A percentile compares a stretch with the other conserved stretches of the same genome.
phyloP scores from a whole-genome alignment of 2,888 invertebrate species.

The Pristionchus fissidentatus region DNA sequence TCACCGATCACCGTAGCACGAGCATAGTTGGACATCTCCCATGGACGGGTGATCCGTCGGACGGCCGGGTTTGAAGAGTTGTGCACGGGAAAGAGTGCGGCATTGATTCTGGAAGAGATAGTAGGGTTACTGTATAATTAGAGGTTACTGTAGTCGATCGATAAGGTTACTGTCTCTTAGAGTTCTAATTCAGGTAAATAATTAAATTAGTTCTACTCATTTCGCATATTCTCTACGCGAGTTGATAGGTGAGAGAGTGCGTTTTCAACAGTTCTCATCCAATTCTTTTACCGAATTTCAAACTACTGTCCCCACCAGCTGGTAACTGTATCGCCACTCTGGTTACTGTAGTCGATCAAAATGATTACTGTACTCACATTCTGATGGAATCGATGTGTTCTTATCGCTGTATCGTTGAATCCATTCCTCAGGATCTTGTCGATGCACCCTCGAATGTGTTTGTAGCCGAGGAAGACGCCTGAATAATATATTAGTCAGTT shows the following conservation, averaged over 20 bases:
- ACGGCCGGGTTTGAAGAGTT: slow-evolving; percentile 42
- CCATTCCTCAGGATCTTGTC: slow-evolving; percentile 72
- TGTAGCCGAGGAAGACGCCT: slow-evolving; percentile 75
- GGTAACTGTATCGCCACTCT: no score
- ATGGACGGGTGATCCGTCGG: neutral
- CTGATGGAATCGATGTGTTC: slow-evolving; percentile 73
- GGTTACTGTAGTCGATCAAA: neutral
- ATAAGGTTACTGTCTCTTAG: no score
- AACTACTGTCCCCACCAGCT: no score
- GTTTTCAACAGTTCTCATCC: no score
- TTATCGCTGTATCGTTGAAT: slow-evolving; percentile 72
- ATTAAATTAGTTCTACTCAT: no score
- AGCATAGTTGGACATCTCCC: slow-evolving; percentile 46
- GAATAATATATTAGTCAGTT: slow-evolving; percentile 36
- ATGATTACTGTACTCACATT: slow-evolving; percentile 52
- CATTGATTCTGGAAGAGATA: slow-evolving; percentile 41
- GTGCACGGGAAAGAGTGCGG: slow-evolving; percentile 36
- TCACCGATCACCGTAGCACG: slow-evolving; percentile 45
- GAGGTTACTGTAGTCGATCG: no score
- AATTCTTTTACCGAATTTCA: no score
- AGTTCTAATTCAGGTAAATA: no score
- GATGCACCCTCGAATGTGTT: slow-evolving; percentile 74
- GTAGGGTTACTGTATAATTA: neutral
- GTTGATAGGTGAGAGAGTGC: no score
- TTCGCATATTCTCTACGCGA: no score